These are phyloP conservation scores for Callionymus lyra DNA, from an alignment of 2,113 vertebrate genomes.

Conservation along the genomic window DNA sequence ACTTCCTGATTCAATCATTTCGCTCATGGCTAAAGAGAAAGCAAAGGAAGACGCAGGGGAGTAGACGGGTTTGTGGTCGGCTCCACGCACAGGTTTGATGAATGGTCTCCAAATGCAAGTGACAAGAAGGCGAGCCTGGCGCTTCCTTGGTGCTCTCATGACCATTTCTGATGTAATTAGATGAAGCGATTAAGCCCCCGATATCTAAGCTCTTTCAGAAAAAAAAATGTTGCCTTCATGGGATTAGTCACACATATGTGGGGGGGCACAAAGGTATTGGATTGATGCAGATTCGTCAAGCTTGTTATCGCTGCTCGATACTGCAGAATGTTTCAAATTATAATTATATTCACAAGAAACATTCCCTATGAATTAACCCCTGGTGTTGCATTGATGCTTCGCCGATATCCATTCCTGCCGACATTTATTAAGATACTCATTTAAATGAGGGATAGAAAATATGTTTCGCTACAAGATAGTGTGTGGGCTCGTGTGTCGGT, in stretches of 20 bases:
- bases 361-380: too few relatives aligned
- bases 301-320: constrained; percentile 22
- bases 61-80: constrained; percentile 32
- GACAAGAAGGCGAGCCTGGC: constrained; percentile 66
- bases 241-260: constrained; percentile 38
- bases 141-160: constrained; percentile 39
- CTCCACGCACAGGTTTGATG: constrained; percentile 61
- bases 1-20: constrained; percentile 15
- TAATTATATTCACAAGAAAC: too few relatives aligned
- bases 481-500: too few relatives aligned
- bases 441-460: too few relatives aligned
- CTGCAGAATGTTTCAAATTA: too few relatives aligned
- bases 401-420: too few relatives aligned
- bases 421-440: too few relatives aligned
- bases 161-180: constrained; percentile 63
- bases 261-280: constrained; percentile 38
- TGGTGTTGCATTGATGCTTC: too few relatives aligned
- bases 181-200: constrained; percentile 64
- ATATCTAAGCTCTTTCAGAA: constrained; percentile 39
- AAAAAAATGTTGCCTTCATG: constrained; percentile 40
- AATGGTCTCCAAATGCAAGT: constrained; percentile 65
- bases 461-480: too few relatives aligned
- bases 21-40: constrained; percentile 22
- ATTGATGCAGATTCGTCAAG: constrained; percentile 44
- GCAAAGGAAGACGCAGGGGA: constrained; percentile 35